phyloP scores from a whole-genome alignment of 2,888 invertebrate genomes.

The Lepidonotus clava region DNA sequence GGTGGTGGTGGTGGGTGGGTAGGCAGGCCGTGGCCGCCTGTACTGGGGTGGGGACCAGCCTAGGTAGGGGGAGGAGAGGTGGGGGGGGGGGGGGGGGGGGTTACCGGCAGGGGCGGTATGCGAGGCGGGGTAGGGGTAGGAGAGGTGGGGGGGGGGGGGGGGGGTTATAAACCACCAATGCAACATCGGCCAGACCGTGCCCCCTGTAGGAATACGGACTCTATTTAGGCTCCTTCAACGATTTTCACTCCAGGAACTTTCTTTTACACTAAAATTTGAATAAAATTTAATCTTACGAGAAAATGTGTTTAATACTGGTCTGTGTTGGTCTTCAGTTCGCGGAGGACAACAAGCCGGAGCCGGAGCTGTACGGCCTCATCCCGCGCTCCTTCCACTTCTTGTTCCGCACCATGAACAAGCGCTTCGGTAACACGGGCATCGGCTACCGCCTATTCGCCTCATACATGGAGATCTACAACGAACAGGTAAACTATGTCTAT shows the following conservation, averaged over 20 bases:
- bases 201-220: too few species aligned
- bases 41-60: too few species aligned
- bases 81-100: background rate
- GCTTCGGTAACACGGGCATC: constrained; percentile 81
- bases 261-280: too few species aligned
- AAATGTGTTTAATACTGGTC: background rate
- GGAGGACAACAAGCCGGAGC: constrained; percentile 71
- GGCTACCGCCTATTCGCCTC: constrained; percentile 81
- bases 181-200: too few species aligned
- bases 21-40: too few species aligned
- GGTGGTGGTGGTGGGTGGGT: too few species aligned
- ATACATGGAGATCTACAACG: constrained; percentile 97
- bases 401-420: constrained; percentile 89
- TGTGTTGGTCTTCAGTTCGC: constrained; percentile 66
- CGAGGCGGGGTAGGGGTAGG: background rate
- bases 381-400: constrained; percentile 94
- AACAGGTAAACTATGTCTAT: constrained; percentile 87
- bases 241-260: too few species aligned
- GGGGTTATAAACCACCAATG: too few species aligned
- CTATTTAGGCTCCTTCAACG: too few species aligned
- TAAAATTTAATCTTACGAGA: too few species aligned
- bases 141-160: background rate
- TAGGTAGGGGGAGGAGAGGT: background rate
- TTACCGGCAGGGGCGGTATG: background rate
- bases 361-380: constrained; percentile 85